Base-by-base conservation (phyloP, 2,888 invertebrate species). In the Macaria liturata region DNA sequence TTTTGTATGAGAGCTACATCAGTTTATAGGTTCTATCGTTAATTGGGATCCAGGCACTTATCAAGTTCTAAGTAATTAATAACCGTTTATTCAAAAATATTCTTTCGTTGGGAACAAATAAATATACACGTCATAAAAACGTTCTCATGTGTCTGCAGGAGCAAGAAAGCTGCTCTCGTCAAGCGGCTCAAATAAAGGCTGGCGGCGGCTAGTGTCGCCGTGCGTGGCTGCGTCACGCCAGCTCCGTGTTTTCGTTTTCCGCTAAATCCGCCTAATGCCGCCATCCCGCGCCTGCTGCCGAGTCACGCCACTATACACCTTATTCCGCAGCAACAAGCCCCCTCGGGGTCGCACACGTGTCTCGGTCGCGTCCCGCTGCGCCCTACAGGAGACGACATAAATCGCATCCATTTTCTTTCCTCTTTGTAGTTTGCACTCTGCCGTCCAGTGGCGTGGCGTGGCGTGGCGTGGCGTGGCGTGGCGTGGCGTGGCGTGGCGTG, bases 351-450 rank as follows among this genome's bases (percentile, higher is more conserved):
- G 59, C 59, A 48, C 3, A 20, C 20, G 20, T 20, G 20, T 20
- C 20, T 20, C 31, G 31, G 53, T 9, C 46, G 55, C 37, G 47
- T 54, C 60, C 58, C 59, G 57, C 46, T 47, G 63, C 53, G 59
- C 59, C 54, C 62, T 58, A 58, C 64, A 58, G 62, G 62, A 65
- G 62, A 50, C 65, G 61, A 66, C 66, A 66, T 68, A 74, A 74
- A 74, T 74, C 74, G 70, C 70, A 72, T 72, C 65, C 64, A 72
- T 74, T 73, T 70, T 67, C 66, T 68, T 64, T 66, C 54, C 65
- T 59, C 61, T 62, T 63, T 62, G 64, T 64, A 61, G 53, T 62
- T 59, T 57, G 62, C 62, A 65, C 44, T 57, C 44, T 1, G 32
- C 46, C 20, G 20, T 2, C 20, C 20, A n/a, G 54, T 1, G 40